Conservation (phyloP, 1,140 invertebrate species). For the Caenorhabditis brenneri region DNA sequence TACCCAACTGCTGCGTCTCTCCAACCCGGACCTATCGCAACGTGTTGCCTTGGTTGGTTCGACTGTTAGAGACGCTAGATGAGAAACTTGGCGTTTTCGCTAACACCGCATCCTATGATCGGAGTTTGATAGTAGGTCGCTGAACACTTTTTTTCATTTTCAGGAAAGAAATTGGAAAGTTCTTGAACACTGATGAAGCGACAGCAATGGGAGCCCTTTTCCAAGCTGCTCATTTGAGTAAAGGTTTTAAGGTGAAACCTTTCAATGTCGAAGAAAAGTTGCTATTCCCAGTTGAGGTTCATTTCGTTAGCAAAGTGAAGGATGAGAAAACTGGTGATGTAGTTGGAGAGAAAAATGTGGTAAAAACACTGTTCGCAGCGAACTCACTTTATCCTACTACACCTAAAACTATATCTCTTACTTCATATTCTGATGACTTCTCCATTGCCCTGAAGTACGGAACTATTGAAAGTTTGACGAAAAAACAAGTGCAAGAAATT, state of each 20-base stretch:
- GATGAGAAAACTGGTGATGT: conserved; percentile 44
- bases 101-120: conserved; percentile 31
- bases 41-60: not conserved
- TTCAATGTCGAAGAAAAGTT: conserved; percentile 92
- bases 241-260: conserved; percentile 88
- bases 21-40: conserved; percentile 25
- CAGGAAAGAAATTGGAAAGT: conserved; percentile 83
- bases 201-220: conserved; percentile 95
- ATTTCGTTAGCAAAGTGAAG: conserved; percentile 78
- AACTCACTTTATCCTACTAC: conserved; percentile 15
- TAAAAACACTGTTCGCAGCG: not conserved
- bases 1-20: not conserved
- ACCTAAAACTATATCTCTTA: conserved; percentile 82
- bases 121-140: conserved; percentile 39
- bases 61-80: conserved; percentile 32
- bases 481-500: conserved; percentile 75
- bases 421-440: conserved; percentile 89
- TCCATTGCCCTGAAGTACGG: conserved; percentile 88
- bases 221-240: conserved; percentile 82
- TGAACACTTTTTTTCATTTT: conserved; percentile 50
- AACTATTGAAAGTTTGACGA: conserved; percentile 80
- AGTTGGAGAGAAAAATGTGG: not conserved
- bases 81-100: conserved; percentile 13
- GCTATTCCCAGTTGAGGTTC: conserved; percentile 88
- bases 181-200: conserved; percentile 96